These are phyloP conservation scores for Drosophila murphyi DNA, from an alignment of 1,140 invertebrate species.

Conservation along the genomic window DNA sequence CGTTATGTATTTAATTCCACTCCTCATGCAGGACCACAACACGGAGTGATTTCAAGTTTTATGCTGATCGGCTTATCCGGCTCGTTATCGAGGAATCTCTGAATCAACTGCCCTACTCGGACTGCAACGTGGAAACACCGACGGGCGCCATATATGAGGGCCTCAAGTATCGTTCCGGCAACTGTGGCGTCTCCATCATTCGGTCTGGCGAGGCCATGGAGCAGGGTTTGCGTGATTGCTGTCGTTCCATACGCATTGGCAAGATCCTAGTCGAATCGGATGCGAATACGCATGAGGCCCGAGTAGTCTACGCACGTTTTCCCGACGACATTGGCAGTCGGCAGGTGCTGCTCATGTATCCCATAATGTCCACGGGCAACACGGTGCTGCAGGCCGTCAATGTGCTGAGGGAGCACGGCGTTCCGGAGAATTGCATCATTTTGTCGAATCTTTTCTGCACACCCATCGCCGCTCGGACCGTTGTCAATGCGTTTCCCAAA, in stretches of 20 bases:
- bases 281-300: conserved; percentile 97
- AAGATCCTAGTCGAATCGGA: conserved; percentile 99
- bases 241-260: conserved; percentile 98
- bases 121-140: conserved; percentile 95
- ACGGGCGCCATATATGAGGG: conserved; percentile 96
- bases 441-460: conserved; percentile 98
- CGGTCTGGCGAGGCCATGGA: conserved; percentile 99
- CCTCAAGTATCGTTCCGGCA: conserved; percentile 96
- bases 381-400: conserved; percentile 95
- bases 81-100: conserved; percentile 99
- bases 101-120: conserved; percentile 97
- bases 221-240: conserved; percentile 97
- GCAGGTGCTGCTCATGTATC: conserved; percentile 98
- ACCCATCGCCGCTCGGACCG: conserved; percentile 94
- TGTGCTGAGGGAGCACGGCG: conserved; percentile 96
- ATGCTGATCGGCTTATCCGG: conserved; percentile 97
- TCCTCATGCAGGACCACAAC: conserved; percentile 91
- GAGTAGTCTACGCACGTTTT: conserved; percentile 98
- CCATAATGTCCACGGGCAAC: conserved; percentile 99
- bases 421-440: conserved; percentile 96
- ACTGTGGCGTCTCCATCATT: conserved; percentile 99
- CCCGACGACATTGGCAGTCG: conserved; percentile 96
- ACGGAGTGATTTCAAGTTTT: conserved; percentile 99
- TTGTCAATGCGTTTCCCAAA: conserved; percentile 94
- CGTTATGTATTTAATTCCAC: conserved; percentile 2